Percentiles rank a stretch among this genome's conserved stretches.
phyloP scores from a whole-genome alignment of 2,113 vertebrate genomes.

The Varanus komodoensis region DNA sequence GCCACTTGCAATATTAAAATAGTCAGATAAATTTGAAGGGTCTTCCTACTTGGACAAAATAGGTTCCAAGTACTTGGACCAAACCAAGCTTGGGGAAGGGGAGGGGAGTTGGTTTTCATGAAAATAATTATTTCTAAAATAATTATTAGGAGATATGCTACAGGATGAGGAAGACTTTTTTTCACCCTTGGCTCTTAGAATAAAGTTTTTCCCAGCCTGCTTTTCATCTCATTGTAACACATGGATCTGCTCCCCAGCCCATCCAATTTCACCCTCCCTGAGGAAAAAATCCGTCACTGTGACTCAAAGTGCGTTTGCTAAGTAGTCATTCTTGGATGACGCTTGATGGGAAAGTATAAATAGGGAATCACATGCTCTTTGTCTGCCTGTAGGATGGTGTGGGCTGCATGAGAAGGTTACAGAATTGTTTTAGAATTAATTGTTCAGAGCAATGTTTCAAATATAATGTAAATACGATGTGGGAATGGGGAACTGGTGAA shows the following conservation, averaged over 20 bases:
- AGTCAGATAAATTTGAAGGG: neutral
- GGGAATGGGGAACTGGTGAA: neutral
- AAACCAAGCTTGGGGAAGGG: neutral
- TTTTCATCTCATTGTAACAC: neutral
- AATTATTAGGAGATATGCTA: neutral
- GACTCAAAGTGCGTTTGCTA: neutral
- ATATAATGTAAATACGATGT: neutral
- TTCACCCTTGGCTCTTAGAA: neutral
- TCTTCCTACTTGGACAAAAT: neutral
- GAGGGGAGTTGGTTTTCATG: too few relatives aligned
- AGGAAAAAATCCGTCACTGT: neutral
- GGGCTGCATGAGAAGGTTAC: neutral
- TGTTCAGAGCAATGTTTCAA: neutral
- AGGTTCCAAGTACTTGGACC: neutral
- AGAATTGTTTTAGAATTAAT: slow-evolving; percentile 29
- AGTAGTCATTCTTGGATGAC: neutral
- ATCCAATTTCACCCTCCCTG: neutral
- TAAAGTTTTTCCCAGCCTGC: neutral
- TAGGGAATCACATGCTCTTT: neutral
- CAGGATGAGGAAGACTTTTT: neutral
- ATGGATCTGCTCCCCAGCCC: neutral
- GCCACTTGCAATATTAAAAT: neutral
- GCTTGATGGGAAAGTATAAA: neutral
- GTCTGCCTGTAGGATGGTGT: slow-evolving; percentile 9
- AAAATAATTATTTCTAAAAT: neutral